Evolutionary conservation across 1,140 invertebrate genomes (phyloP).

Genomic region (Drosophila cardini): DNA sequence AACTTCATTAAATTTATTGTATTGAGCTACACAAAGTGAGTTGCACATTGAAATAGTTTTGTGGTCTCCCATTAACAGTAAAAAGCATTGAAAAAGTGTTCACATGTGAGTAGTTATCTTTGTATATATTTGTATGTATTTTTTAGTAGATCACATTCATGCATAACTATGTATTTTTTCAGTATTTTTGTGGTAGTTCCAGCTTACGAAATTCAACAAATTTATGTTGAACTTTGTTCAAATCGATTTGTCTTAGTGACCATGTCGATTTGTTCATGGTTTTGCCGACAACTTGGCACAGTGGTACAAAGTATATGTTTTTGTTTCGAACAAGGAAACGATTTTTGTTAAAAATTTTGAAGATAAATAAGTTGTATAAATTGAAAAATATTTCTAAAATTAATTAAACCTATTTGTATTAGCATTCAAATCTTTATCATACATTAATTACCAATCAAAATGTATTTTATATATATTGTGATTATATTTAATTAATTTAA

Average conservation of each 20-base stretch:
- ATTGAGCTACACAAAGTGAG: constrained; percentile 6
- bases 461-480: no score
- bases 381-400: no score
- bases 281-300: constrained; percentile 20
- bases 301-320: constrained; percentile 4
- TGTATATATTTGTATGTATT: background rate
- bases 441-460: no score
- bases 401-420: no score
- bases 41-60: constrained; percentile 20
- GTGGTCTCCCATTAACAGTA: constrained; percentile 13
- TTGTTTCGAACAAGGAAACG: background rate
- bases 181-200: constrained; percentile 17
- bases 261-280: constrained; percentile 19
- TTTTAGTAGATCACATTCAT: constrained; percentile 9
- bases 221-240: constrained; percentile 35
- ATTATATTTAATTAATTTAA: no score
- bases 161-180: background rate
- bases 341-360: no score
- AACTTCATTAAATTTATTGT: constrained; percentile 4
- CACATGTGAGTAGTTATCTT: background rate
- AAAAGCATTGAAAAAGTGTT: constrained; percentile 2
- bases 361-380: no score
- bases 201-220: constrained; percentile 37
- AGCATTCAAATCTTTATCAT: no score
- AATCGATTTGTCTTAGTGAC: constrained; percentile 47